Evolutionary conservation across 2,113 vertebrate species (phyloP), one percentile per base, ranked within the genome.

Genomic region (Ovis canadensis): DNA sequence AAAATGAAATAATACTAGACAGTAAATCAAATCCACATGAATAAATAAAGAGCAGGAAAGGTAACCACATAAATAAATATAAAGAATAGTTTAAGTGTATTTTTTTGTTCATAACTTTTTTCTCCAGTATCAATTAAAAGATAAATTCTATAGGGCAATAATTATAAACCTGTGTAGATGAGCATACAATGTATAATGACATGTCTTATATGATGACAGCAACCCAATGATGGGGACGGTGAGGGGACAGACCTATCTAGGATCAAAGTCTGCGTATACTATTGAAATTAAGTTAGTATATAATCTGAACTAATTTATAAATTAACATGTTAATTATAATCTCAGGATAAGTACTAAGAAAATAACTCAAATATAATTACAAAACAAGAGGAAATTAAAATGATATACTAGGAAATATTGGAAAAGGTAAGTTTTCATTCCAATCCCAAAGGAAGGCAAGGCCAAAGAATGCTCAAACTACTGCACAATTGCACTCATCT

Each of bases 1-100:
- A 25, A 82, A 96, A 88, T 52, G 31, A 94, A 87, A 85, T 36
- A 71, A 40, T 25, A 82, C 15, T 64, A 88, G 21, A n/a, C 33
- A 88, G 12, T 55, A 77, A 40, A 74, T 27, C 9, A 36, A 83
- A 88, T 91, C 60, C 62, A 94, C 21, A 50, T 78, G 12, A 78
- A 88, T 40, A 96, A 60, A 88, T 50, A 83, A 94, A 91, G 16
- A 36, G 29, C 77, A 94, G n/a, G 50, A 93, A 91, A 95, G 43
- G 31, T 81, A 82, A 92, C 43, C 80, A 92, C 23, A 33, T 31
- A 67, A 36, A 13, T 48, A 81, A 80, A 92, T 19, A 92, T 50
- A 71, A 88, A 92, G 33, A 5, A 74, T 6, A 16, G 12, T 54
- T 6, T 62, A 43, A 59, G 45, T 31, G 21, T 90, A 77, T 55